Base-by-base conservation (phyloP, 2,113 vertebrate species). In the Sula dactylatra region DNA sequence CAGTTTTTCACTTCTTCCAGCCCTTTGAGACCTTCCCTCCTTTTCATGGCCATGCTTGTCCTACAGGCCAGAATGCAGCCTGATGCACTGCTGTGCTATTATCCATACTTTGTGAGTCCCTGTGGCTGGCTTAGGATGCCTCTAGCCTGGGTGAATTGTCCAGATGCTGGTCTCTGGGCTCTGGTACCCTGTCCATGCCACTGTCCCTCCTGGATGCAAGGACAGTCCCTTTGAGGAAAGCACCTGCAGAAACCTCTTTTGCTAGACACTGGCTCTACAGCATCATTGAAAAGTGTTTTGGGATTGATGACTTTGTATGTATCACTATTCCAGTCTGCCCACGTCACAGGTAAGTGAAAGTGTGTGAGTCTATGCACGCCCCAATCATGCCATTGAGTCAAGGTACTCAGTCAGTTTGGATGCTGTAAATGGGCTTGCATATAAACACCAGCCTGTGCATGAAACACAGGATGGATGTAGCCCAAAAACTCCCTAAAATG, bases 41-140 rank as follows among this genome's bases (percentile, higher is more conserved):
- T 69, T 67, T 91, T 40, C n/a, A 44, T 55, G 50, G 22, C 3
- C 10, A 11, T 20, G 26, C 13, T 64, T 64, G 31, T 89, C 10
- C 17, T 66, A 64, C 29, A 82, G n/a, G 20, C 6, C 26, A 55
- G 26, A 10, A 0, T 15, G 38, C 27, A 89, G 42, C 16, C 55
- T 44, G n/a, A n/a, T 32, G 34, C 27, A 52, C 9, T 66, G 15
- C 22, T 80, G n/a, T 61, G 20, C 38, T 70, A 17, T 42, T 38
- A 83, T 6, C 8, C 49, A 56, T 12, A 38, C 1, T 80, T 70
- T 36, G 19, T 0, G 0, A 50, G 36, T 16, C 17, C 6, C 54
- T 12, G 1, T 73, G 42, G 34, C 16, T 86, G 44, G 54, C 25
- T 74, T 44, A 45, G 54, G 40, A 73, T 92, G 17, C 40, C 58